Percentiles rank a stretch among this genome's conserved stretches.
Conservation (phyloP, 23 tunicate species). For the Clavelina lepadiformis region DNA sequence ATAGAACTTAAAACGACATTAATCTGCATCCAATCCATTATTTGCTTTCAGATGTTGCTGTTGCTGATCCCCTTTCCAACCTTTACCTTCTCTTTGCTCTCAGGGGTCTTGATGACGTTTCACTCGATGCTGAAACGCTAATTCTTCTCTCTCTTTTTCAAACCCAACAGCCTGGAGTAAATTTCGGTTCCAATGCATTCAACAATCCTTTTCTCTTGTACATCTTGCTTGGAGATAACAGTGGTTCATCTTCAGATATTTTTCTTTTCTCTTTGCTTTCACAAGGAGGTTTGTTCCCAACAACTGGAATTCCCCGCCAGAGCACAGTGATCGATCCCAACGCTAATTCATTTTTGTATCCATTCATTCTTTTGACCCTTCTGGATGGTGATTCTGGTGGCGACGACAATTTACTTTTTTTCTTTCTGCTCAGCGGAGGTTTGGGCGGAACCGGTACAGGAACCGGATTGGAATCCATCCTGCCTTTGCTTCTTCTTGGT, state of each 20-base stretch:
- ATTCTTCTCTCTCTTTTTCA: conserved; percentile 9
- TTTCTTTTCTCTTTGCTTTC: conserved; percentile 23
- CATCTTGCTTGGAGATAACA: conserved; percentile 6
- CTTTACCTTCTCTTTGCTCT: conserved; percentile 31
- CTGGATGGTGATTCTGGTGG: conserved; percentile 13
- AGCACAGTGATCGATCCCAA: background rate
- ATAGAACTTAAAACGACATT: no score
- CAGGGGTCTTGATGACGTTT: conserved; percentile 3
- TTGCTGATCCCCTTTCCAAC: background rate
- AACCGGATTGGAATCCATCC: background rate
- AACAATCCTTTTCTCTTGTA: conserved; percentile 29
- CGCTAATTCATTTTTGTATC: conserved; percentile 12
- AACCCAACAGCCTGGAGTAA: conserved; percentile 16
- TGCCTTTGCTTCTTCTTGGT: conserved; percentile 17
- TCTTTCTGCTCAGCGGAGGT: conserved; percentile 13
- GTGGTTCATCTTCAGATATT: background rate
- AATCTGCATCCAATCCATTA: no score
- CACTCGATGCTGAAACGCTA: conserved; percentile 5
- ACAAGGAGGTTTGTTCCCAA: background rate
- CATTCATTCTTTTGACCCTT: conserved; percentile 17
- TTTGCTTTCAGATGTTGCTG: conserved; percentile 1
- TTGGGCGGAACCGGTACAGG: conserved; percentile 1
- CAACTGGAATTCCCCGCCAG: background rate
- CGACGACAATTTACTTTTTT: conserved; percentile 8
- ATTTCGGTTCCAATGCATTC: conserved; percentile 12